phyloP scores from a whole-genome alignment of 2,113 vertebrate species.

The Pycnonotus jocosus region DNA sequence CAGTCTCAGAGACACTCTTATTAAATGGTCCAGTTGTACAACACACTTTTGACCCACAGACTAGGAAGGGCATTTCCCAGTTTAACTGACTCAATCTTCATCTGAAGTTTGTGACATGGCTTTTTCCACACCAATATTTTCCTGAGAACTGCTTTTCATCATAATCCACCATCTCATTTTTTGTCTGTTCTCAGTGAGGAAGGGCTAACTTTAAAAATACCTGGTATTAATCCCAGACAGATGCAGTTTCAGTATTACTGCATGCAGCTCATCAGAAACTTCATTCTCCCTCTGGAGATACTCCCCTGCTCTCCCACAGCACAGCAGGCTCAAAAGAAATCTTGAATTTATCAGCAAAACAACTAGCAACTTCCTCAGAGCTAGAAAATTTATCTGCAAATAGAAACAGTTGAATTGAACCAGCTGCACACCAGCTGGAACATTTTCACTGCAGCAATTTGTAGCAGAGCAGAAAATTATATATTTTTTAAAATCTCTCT shows the following conservation, averaged over 20 bases:
- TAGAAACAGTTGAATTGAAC: not conserved
- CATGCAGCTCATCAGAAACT: not conserved
- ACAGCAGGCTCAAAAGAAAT: not conserved
- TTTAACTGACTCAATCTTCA: not conserved
- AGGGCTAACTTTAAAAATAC: not conserved
- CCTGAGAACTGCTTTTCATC: not conserved
- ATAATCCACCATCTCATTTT: not conserved
- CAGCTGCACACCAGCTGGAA: conserved; percentile 39
- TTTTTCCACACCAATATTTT: not conserved
- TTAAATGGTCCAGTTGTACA: not conserved
- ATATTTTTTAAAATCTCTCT: not conserved
- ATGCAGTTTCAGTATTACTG: not conserved
- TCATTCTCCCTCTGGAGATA: not conserved
- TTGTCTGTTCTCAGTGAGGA: not conserved
- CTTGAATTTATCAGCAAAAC: conserved; percentile 18
- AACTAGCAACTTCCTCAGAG: conserved; percentile 3
- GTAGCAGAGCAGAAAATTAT: not conserved
- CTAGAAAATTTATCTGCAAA: not conserved
- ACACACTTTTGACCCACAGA: not conserved
- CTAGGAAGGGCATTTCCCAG: not conserved
- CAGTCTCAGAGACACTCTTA: not conserved
- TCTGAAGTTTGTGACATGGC: not conserved
- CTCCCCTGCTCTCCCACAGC: not conserved
- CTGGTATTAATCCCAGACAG: not conserved
- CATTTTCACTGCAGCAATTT: conserved; percentile 1